phyloP scores from a whole-genome alignment of 1,140 invertebrate genomes.

The Lepidurus packardi region DNA sequence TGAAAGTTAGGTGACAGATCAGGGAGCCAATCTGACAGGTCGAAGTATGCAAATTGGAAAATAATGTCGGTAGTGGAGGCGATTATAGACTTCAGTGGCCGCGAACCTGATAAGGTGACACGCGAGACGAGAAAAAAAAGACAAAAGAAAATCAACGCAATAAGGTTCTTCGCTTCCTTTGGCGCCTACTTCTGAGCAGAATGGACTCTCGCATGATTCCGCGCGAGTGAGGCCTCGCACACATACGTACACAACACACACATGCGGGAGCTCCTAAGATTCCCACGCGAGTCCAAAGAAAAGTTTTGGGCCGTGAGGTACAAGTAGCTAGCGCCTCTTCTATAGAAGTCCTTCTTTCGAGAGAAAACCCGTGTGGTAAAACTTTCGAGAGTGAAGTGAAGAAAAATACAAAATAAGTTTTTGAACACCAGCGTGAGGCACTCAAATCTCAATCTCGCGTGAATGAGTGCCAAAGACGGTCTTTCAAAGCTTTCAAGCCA shows the following conservation, averaged over 20 bases:
- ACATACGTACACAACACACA: neutral
- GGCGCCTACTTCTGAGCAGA: neutral
- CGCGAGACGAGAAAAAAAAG: neutral
- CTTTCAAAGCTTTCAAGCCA: neutral
- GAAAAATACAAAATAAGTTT: neutral
- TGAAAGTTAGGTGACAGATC: too few species aligned
- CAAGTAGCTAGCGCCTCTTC: too few species aligned
- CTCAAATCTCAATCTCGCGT: neutral
- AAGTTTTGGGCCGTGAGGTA: neutral
- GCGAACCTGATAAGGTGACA: constrained; percentile 4
- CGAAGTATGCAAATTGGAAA: too few species aligned
- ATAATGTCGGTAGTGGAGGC: too few species aligned
- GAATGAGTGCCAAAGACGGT: neutral
- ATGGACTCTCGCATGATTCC: neutral
- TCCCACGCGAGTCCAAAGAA: neutral
- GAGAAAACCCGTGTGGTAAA: neutral
- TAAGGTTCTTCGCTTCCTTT: neutral
- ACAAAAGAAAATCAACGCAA: neutral
- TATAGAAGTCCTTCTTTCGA: too few species aligned
- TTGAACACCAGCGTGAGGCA: neutral
- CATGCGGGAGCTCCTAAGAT: neutral
- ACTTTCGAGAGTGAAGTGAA: neutral
- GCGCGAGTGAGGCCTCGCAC: neutral
- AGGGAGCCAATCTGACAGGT: too few species aligned
- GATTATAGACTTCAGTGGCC: neutral